Evolutionary conservation across 2,797 vertebrate genomes (phyloP).

Genomic region (Labroides dimidiatus): DNA sequence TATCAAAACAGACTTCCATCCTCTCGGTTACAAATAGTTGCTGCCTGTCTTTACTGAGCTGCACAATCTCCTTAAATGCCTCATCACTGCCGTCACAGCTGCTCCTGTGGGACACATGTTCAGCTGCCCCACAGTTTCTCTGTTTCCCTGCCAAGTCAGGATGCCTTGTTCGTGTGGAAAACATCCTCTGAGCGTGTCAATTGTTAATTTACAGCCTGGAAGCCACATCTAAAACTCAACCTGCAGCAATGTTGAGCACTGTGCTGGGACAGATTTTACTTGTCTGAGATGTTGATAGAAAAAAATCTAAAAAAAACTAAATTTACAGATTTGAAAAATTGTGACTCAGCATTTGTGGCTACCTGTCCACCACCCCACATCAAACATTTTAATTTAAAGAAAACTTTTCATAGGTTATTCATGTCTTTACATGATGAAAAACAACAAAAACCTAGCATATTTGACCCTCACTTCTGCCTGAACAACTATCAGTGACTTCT

Average conservation of each 20-base stretch:
- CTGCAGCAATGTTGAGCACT: not conserved
- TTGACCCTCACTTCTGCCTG: not conserved
- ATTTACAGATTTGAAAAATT: not conserved
- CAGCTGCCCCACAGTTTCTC: conserved; percentile 26
- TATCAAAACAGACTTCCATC: not conserved
- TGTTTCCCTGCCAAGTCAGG: conserved; percentile 22
- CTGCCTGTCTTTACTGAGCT: conserved; percentile 34
- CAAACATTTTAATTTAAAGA: not conserved
- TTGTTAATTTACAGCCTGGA: conserved; percentile 24
- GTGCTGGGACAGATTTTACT: not conserved
- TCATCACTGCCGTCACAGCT: conserved; percentile 12
- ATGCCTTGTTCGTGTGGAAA: conserved; percentile 23
- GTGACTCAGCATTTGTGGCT: not conserved
- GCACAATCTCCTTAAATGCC: conserved; percentile 30
- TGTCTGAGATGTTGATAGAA: not conserved
- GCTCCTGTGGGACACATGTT: conserved; percentile 28
- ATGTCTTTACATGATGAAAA: not conserved
- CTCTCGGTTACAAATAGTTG: conserved; percentile 1
- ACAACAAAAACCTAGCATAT: not conserved
- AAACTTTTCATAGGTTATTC: not conserved
- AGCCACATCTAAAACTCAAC: conserved; percentile 1
- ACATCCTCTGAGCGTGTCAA: conserved; percentile 3
- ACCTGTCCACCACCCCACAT: not conserved
- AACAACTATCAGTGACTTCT: not conserved
- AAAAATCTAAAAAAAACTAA: not conserved